phyloP scores from a whole-genome alignment of 2,888 invertebrate species.

The Drosophila aldrichi region DNA sequence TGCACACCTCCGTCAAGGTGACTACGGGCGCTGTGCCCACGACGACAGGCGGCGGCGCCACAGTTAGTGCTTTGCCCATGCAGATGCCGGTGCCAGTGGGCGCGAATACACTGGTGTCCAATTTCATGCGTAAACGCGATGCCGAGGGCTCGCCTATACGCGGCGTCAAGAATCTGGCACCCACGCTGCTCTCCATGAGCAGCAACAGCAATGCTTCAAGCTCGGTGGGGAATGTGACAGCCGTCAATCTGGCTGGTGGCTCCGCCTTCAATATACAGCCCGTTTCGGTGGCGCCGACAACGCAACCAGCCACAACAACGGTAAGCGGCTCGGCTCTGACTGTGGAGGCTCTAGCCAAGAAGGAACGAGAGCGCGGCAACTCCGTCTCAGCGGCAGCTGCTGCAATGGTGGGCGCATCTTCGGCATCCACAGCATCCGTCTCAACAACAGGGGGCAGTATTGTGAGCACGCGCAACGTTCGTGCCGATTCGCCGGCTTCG shows the following conservation, averaged over 20 bases:
- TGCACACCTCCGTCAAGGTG: conserved; percentile 83
- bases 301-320: conserved; percentile 40
- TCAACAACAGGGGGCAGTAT: conserved; percentile 41
- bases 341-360: conserved; percentile 74
- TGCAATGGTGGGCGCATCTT: conserved; percentile 33
- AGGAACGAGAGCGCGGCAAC: conserved; percentile 64
- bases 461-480: conserved; percentile 60
- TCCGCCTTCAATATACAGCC: conserved; percentile 63
- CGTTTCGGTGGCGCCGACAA: conserved; percentile 51
- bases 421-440: conserved; percentile 34
- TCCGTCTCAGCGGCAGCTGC: conserved; percentile 25
- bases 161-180: conserved; percentile 88
- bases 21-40: conserved; percentile 72
- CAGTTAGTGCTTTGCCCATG: conserved; percentile 60
- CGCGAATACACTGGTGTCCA: conserved; percentile 82
- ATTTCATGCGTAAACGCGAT: conserved; percentile 94
- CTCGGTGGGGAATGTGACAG: conserved; percentile 26
- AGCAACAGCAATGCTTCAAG: conserved; percentile 40
- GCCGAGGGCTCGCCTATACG: conserved; percentile 90
- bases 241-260: conserved; percentile 47
- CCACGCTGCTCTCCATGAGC: conserved; percentile 83
- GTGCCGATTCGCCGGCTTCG: conserved; percentile 84
- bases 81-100: conserved; percentile 41
- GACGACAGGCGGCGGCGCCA: conserved; percentile 58
- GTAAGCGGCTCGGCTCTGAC: conserved; percentile 56